These are phyloP conservation scores for Lucilia sericata DNA, from an alignment of 1,140 invertebrate species.

Conservation along the genomic window DNA sequence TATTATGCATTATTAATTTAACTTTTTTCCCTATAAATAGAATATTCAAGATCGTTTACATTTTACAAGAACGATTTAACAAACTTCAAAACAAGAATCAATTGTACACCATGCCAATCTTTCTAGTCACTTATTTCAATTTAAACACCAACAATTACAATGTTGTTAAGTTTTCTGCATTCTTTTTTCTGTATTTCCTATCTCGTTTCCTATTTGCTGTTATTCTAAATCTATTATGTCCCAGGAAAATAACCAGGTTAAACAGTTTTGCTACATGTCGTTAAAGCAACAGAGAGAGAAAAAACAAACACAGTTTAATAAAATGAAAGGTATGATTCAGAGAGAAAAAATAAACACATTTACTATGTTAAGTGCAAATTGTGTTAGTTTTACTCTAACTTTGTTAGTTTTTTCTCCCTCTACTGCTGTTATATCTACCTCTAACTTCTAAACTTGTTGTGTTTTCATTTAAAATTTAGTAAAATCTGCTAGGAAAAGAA, in stretches of 20 bases:
- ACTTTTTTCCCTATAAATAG: too few species aligned
- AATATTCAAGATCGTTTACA: not conserved
- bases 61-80: not conserved
- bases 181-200: not conserved
- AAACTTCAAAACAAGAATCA: not conserved
- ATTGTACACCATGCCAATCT: not conserved
- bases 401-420: not conserved
- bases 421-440: not conserved
- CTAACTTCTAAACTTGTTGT: too few species aligned
- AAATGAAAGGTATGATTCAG: not conserved
- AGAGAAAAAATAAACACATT: conserved; percentile 35
- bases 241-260: conserved; percentile 27
- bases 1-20: too few species aligned
- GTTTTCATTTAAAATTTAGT: not conserved
- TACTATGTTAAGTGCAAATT: conserved; percentile 43
- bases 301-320: not conserved
- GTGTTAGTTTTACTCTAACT: conserved; percentile 41
- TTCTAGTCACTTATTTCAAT: not conserved
- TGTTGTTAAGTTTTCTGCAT: too few species aligned
- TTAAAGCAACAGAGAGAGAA: not conserved
- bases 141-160: not conserved
- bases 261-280: conserved; percentile 31
- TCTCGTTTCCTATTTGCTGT: not conserved
- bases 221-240: conserved; percentile 19
- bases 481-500: not conserved